Base-by-base conservation (phyloP, 2,888 invertebrate species). In the Tribolium freemani region DNA sequence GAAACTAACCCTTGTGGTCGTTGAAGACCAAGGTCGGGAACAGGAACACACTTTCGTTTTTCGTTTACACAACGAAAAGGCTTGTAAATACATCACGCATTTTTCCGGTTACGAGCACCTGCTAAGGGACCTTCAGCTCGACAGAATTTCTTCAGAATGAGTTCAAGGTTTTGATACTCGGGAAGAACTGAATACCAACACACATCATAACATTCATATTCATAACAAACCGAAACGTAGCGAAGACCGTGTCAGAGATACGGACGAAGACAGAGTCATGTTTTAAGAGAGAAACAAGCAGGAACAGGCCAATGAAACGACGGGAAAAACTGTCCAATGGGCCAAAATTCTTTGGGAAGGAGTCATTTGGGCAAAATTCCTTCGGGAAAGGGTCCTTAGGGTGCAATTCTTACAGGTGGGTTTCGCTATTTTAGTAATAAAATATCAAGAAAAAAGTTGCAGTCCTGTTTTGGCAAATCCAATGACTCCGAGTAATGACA, bases 21-120 rank as follows among this genome's bases (percentile, higher is more conserved):
- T 99, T 6, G 99, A 99, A 87, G 99, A 99, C 84, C 95, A 97
- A 86, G 97, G 97, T 0, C 90, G 93, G 58, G 97, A 98, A 86
- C 98, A 99, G 84, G 98, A 99, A 84, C 99, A 99, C 87, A 98
- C 98, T 0, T 99, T 99, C 87, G 98, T 99, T 3, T 99, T 99
- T 87, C 91, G 96, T 70, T 88, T 99, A 78, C 94, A 95, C 79
- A 99, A 98, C 85, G 97, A 98, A 85, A 98, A 98, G 86, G 98
- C 99, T 0, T 98, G 98, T 86, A 99, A 99, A 87, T 99, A 87
- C 98, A 99, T 88, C 99, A 99, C 88, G 96, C 98, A 0, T 99
- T 99, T 89, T 99, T 99, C 91, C 92, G 99, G 75, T 89, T 99
- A 66, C 92, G 96, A 77, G 95, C 94, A 38, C 95, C 96, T 0